Base-by-base conservation (phyloP, 1,140 invertebrate genomes). In the Lethocerus indicus region DNA sequence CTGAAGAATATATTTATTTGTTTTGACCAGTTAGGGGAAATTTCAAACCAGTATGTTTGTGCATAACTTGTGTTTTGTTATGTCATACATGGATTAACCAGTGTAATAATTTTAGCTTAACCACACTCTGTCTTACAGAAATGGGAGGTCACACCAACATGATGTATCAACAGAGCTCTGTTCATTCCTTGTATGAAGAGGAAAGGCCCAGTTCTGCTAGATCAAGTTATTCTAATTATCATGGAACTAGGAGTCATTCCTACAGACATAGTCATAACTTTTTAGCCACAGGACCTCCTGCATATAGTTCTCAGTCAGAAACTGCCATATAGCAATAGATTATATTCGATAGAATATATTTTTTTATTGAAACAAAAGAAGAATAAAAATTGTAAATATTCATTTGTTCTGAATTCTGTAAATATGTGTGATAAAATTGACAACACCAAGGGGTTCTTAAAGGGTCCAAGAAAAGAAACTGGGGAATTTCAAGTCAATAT, bases 211-310 rank as follows among this genome's bases (percentile, higher is more conserved):
- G 61, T 21, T 62, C 63, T 1, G 86, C 84, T 1, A 75, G 86
- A 53, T 89, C 86, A 1, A 87, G 82, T 55, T 91, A 89, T 57
- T 89, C 86, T 0, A 91, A 89, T 64, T 89, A 87, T 62, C 86
- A 91, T 60, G 85, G 79, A 1, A 76, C 70, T 0, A 58, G 70
- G 32, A 66, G 67, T 16, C 47, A 53, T 26, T 49, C 52, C 13
- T 53, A 49, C 25, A 49, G 52, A 24, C 52, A 53, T 18, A 45
- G 40, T 14, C 50, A 51, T 24, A 40, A 44, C 14, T 53, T 53
- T 40, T 37, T 53, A 16, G 52, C 35, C 20, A 29, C 47, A 24
- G 52, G 52, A 7, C 52, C 52, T 23, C 52, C 52, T 23, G 52
- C 47, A 4, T 53, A 53, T 28, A 49, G 41, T 12, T 39, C 50